phyloP scores from a whole-genome alignment of 2,113 vertebrate genomes.

The Peromyscus leucopus region DNA sequence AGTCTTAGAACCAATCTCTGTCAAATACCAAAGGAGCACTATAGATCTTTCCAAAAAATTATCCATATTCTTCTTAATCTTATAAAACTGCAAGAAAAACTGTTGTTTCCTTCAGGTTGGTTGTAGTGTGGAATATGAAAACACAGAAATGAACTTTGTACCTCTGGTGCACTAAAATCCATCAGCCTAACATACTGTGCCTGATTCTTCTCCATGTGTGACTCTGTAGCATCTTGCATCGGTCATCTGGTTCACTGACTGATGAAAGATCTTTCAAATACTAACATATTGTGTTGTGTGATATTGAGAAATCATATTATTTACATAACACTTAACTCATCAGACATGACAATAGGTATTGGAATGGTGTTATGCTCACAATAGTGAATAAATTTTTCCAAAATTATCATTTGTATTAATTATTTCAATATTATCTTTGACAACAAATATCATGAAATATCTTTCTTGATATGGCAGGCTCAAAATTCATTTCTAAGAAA shows the following conservation, averaged over 20 bases:
- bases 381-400: not conserved
- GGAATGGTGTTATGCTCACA: not conserved
- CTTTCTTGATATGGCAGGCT: slow-evolving; percentile 19
- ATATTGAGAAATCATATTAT: not conserved
- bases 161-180: not conserved
- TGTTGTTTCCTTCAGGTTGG: slow-evolving; percentile 18
- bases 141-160: not conserved
- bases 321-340: not conserved
- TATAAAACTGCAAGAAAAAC: not conserved
- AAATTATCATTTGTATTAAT: slow-evolving; percentile 6
- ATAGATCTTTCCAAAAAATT: not conserved
- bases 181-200: not conserved
- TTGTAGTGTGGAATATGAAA: too few relatives aligned
- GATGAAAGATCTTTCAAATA: not conserved
- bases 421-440: not conserved
- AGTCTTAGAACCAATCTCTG: too few relatives aligned
- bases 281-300: not conserved
- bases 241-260: slow-evolving; percentile 11
- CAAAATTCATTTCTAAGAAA: slow-evolving; percentile 8
- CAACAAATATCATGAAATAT: not conserved
- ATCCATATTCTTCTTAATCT: not conserved
- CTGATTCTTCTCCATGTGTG: not conserved
- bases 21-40: not conserved
- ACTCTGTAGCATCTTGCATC: not conserved
- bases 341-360: not conserved